These are phyloP conservation scores for Phortica okadai DNA, from an alignment of 2,888 invertebrate genomes.

Conservation along the genomic window DNA sequence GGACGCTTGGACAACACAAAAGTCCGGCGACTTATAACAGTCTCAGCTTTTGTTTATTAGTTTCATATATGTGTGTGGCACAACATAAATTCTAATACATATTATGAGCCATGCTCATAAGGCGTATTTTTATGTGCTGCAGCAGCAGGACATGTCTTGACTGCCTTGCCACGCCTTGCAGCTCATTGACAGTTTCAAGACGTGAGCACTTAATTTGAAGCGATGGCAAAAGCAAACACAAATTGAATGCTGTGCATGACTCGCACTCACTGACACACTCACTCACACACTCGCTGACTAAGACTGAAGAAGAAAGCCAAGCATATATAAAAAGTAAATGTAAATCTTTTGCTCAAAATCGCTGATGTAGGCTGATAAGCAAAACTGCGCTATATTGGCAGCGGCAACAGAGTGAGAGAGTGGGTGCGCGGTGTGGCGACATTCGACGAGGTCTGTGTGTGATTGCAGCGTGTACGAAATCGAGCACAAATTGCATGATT, in stretches of 20 bases:
- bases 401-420: neutral
- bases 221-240: neutral
- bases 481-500: conserved; percentile 71
- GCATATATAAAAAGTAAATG: conserved; percentile 37
- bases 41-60: conserved; percentile 4
- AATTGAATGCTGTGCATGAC: neutral
- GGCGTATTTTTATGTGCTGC: neutral
- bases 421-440: neutral
- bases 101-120: conserved; percentile 9
- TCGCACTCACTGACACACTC: neutral
- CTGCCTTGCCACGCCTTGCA: too few relatives aligned
- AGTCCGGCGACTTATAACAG: neutral
- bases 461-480: conserved; percentile 55
- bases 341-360: conserved; percentile 66
- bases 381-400: neutral
- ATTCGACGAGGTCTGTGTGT: conserved; percentile 15
- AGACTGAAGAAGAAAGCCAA: neutral
- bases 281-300: neutral
- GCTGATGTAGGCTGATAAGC: conserved; percentile 56
- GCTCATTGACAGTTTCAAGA: neutral
- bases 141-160: neutral
- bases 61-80: conserved; percentile 10
- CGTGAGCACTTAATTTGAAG: neutral
- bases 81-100: neutral
- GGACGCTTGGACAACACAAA: neutral